Base-by-base conservation (phyloP, 2,888 invertebrate genomes). In the Acanthacorydalis orientalis region DNA sequence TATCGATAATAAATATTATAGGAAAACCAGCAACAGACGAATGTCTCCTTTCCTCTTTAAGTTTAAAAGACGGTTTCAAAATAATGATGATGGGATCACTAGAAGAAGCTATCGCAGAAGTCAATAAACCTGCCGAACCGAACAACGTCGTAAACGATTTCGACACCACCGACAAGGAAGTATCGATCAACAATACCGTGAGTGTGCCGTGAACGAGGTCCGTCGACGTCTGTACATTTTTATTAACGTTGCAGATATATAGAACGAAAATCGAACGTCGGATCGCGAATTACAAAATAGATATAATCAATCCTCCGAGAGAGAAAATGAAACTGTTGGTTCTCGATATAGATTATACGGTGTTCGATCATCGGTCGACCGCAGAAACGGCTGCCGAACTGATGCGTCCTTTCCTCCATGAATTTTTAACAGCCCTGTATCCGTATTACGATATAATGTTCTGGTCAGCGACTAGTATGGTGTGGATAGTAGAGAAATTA, bases 401-500 rank as follows among this genome's bases (percentile, higher is more conserved):
- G 46, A 96, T 95, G 93, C 73, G 96, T 51, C 96, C 96, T 0
- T 93, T 78, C 64, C 74, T 96, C 32, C 96, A 97, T 61, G 95
- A 96, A 64, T 96, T 96, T 65, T 71, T 96, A 1, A 82, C 83
- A 1, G 73, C 80, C 1, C 87, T 90, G 0, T 92, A 92, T 59
- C 77, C 80, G 60, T 73, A 91, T 65, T 96, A 95, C 57, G 96
- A 96, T 59, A 95, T 96, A 54, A 93, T 90, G 1, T 95, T 97
- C 54, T 97, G 96, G 96, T 96, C 96, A 4, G 96, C 96, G 0
- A 96, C 96, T 0, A 87, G 88, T 51, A 95, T 96, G 93, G 92
- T 90, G 59, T 96, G 95, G 95, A 95, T 97, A 41, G 88, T 93
- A 57, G 92, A 93, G 59, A 96, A 96, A 67, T 93, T 97, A 93